These are phyloP conservation scores for Nothoprocta pentlandii DNA, from an alignment of 2,113 vertebrate genomes.

Conservation along the genomic window DNA sequence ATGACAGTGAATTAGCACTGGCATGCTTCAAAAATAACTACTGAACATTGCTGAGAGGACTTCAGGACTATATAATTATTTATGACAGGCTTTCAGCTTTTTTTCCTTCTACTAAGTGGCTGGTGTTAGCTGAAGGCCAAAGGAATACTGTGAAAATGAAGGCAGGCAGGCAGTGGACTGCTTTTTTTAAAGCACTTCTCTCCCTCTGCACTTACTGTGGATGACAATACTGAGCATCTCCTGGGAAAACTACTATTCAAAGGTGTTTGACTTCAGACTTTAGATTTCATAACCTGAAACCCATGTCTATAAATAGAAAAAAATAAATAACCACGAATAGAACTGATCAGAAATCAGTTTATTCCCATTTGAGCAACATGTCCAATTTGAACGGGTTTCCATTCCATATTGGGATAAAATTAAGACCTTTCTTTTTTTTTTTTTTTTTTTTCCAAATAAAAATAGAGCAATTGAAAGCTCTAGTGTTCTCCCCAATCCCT, in stretches of 20 bases:
- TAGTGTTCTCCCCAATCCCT: background rate
- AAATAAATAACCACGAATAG: background rate
- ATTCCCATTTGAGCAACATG: constrained; percentile 21
- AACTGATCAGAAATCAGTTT: constrained; percentile 6
- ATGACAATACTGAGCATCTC: background rate
- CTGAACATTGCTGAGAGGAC: constrained; percentile 33
- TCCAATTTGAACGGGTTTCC: constrained; percentile 10
- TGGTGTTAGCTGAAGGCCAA: constrained; percentile 54
- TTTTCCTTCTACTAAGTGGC: constrained; percentile 45
- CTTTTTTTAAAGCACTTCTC: background rate
- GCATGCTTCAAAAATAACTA: constrained; percentile 67
- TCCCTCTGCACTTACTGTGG: background rate
- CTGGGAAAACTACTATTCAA: background rate
- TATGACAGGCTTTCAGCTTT: constrained; percentile 54
- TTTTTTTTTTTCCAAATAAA: background rate
- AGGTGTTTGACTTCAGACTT: constrained; percentile 13
- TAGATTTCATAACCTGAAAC: background rate
- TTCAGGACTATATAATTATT: constrained; percentile 57
- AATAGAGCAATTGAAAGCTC: background rate
- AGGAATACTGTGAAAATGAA: constrained; percentile 53
- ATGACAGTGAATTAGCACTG: constrained; percentile 21
- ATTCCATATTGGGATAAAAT: constrained; percentile 34
- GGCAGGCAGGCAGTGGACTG: background rate
- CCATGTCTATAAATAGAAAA: background rate
- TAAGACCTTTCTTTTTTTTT: background rate